Evolutionary conservation across 2,797 vertebrate genomes (phyloP), one percentile per base, ranked within the genome.

Genomic region (Cichlasoma orientale): DNA sequence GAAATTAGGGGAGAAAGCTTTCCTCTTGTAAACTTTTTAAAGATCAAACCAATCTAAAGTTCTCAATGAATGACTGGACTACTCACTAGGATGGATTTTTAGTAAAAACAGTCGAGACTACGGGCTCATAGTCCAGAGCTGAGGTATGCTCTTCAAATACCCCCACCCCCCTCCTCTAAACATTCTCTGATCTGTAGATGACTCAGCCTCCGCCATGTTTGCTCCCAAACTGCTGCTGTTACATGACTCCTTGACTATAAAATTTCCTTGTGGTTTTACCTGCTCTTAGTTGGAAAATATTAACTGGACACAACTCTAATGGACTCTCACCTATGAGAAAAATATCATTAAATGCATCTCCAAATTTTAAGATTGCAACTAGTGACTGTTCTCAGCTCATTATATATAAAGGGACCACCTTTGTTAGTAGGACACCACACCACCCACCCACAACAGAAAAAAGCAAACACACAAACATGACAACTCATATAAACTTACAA

Each of bases 141-240:
- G 66, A 83, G 76, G 29, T 41, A 47, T 56, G 66, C 77, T 82
- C 47, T 58, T 61, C 56, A 72, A 63, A 76, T 58, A 75, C 2
- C 57, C 47, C 47, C 79, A 72, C 33, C 78, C 69, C 55, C 58
- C 72, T 79, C 72, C 72, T 77, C 56, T 63, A 79, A 82, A 89
- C 77, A 85, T 86, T 79, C 83, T 89, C 57, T 82, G 68, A 87
- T 92, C 88, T 80, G 80, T 5, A 75, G 86, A 94, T 92, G 93
- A 94, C 91, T 94, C 90, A 93, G 90, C 89, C 85, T 82, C 84
- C 1, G 90, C 90, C 93, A 93, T 92, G 89, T 92, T 92, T 89
- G 83, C 86, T 90, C 79, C 81, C 19, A 87, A 90, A 85, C 59
- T 87, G 79, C 73, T 79, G 81, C 75, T 10, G 80, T 88, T 79